Base-by-base conservation (phyloP, 2,888 invertebrate genomes). In the Terebella lapidaria region DNA sequence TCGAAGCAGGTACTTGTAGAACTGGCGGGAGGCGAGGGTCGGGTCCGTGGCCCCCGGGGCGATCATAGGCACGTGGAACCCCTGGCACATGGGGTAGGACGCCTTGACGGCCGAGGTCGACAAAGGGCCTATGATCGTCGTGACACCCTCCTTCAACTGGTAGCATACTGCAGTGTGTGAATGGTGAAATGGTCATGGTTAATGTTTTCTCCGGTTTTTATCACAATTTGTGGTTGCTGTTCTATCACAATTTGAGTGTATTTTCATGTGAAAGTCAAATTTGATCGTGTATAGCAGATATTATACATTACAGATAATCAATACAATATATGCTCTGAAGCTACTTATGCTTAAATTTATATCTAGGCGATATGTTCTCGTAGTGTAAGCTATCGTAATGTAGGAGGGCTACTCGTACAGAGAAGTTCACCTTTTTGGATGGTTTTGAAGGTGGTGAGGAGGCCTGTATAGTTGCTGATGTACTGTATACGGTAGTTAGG, bases 111-210 rank as follows among this genome's bases (percentile, higher is more conserved):
- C 49, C 5, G 47, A 47, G 5, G 57, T 30, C 1, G 62, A 30
- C 56, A 53, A 30, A 20, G 60, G 62, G 4, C 62, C 62, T 18
- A 62, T 49, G 20, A 62, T 60, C 3, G 51, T 46, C 1, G 54
- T 27, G 5, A 60, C 55, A 10, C 54, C 57, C 3, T 27, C 28
- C 27, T 28, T 20, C 26, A 60, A 4, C 54, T 49, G 55, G 18
- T 60, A 30, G 52, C 62, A 62, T 22, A 62, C 62, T 60, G 54
- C 42, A n/a, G n/a, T n/a, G n/a, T n/a, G n/a, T n/a, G n/a, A n/a
- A n/a, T n/a, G n/a, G n/a, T n/a, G n/a, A n/a, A n/a, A n/a, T n/a
- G n/a, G n/a, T n/a, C n/a, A n/a, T n/a, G n/a, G n/a, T n/a, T n/a
- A n/a, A n/a, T n/a, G n/a, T n/a, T n/a, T n/a, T n/a, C n/a, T n/a